Conservation (phyloP, 2,797 vertebrate species). For the Ceryle rudis region DNA sequence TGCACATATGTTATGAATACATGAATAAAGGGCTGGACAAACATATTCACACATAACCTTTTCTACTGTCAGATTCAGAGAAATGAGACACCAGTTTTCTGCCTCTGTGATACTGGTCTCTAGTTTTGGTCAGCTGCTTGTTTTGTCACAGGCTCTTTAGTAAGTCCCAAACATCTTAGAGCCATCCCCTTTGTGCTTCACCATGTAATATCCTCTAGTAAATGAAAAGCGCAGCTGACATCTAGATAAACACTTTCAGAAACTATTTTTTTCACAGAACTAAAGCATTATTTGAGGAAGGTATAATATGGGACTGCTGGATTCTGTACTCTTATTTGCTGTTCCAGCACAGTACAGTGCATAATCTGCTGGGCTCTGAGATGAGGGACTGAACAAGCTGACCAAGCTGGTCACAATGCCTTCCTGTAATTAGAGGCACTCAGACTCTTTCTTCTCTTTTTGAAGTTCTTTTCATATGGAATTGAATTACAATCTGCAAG, state of each 20-base stretch:
- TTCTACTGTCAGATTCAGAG: neutral
- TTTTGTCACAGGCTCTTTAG: neutral
- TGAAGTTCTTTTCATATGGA: slow-evolving; percentile 30
- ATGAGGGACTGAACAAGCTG: neutral
- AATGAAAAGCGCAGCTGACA: neutral
- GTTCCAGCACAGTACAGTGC: neutral
- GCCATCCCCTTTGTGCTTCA: neutral
- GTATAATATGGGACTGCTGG: neutral
- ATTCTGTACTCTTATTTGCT: neutral
- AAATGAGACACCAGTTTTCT: neutral
- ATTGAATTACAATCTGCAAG: slow-evolving; percentile 64
- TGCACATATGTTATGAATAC: neutral
- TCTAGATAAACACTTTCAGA: neutral
- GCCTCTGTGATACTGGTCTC: neutral
- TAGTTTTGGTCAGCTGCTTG: neutral
- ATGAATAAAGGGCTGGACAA: neutral
- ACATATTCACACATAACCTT: neutral
- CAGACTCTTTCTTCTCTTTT: slow-evolving; percentile 8
- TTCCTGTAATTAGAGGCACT: slow-evolving; percentile 22
- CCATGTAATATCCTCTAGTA: neutral
- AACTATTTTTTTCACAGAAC: neutral
- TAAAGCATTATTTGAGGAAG: neutral
- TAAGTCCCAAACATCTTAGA: neutral
- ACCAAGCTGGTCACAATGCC: neutral
- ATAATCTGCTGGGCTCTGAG: neutral